Base-by-base conservation (phyloP, 2,113 vertebrate species). In the Azemiops feae region DNA sequence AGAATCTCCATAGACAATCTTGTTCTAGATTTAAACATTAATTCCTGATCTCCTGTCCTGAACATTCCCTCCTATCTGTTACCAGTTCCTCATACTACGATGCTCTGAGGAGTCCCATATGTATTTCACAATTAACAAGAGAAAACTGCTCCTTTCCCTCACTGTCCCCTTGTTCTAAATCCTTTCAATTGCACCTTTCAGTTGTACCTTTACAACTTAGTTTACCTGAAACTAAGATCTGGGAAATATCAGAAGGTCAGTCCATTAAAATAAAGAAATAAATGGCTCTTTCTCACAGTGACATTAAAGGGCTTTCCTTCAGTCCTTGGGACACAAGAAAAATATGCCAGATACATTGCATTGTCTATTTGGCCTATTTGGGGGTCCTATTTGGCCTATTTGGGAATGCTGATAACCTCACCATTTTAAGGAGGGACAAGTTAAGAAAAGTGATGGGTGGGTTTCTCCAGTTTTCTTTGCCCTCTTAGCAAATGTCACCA, bases 61-160 rank as follows among this genome's bases (percentile, higher is more conserved):
- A 53, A 90, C 88, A 69, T 47, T 7, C 54, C 74, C 85, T 27
- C 25, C 60, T 8, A 12, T 43, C 64, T 20, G 34, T 57, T 69
- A 27, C 4, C 22, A 43, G 1, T 74, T 30, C 0, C 18, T n/a
- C n/a, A 53, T 54, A 86, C 89, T 53, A 16, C 43, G 85, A 47
- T 43, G 34, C 25, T 53, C 23, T 10, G 3, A 47, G 27, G 69
- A 57, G 30, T 91, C 34, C 22, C 30, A 87, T 88, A 85, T 52
- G 81, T 52, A 25, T 2, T 2, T 52, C 74, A 0, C 0, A 20
- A 85, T 25, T 54, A 52, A 0, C 52, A 11, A 54, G 34, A 54
- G 23, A 25, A 86, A 50, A 91, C 50, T 58, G 92, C 54, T n/a
- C 54, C 1, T 1, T n/a, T 92, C 93, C 3, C 8, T 92, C 81